These are phyloP conservation scores for Setipinna tenuifilis DNA, from an alignment of 2,797 vertebrate genomes.

Conservation along the genomic window DNA sequence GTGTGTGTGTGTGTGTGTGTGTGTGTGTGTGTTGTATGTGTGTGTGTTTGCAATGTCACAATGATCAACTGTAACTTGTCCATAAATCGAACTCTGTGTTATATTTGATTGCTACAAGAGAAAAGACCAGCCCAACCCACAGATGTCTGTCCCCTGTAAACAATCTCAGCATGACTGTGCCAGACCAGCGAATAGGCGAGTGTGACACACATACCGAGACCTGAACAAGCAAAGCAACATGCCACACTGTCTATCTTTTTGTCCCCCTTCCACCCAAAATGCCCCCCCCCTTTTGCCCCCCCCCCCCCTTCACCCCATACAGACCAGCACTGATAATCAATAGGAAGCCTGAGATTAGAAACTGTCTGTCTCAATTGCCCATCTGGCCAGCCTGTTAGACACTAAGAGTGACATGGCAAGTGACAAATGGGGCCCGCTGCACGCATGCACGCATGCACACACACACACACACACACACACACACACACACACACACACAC, in stretches of 20 bases:
- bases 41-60: neutral
- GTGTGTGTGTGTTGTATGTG: neutral
- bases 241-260: neutral
- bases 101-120: neutral
- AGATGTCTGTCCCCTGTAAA: neutral
- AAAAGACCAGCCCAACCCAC: neutral
- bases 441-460: neutral
- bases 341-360: constrained; percentile 3
- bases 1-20: no score
- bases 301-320: neutral
- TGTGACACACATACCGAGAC: neutral
- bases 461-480: neutral
- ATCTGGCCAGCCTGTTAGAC: constrained; percentile 12
- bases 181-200: neutral
- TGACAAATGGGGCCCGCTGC: constrained; percentile 3
- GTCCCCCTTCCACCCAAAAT: neutral
- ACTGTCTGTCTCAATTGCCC: constrained; percentile 26
- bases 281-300: neutral
- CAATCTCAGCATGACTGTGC: neutral
- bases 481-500: neutral
- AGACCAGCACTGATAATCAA: constrained; percentile 1
- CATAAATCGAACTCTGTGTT: neutral
- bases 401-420: constrained; percentile 13
- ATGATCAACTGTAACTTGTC: neutral
- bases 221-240: constrained; percentile 4